Conservation (phyloP, 2,113 vertebrate species). For the Myrmecobius fasciatus region DNA sequence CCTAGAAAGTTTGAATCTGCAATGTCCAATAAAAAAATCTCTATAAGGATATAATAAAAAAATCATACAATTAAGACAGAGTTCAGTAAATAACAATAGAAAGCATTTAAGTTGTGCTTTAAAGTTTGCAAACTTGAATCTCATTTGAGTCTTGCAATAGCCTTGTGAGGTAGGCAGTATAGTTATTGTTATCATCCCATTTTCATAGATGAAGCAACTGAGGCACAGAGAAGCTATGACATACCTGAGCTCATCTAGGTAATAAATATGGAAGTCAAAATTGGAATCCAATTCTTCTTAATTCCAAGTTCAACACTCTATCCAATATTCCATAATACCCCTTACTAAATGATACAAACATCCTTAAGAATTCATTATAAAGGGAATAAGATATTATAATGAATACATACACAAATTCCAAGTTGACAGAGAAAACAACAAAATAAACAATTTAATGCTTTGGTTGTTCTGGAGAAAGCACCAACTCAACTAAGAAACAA, state of each 20-base stretch:
- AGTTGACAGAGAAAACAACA: background rate
- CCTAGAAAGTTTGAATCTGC: background rate
- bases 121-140: background rate
- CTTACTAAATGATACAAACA: conserved; percentile 27
- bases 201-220: background rate
- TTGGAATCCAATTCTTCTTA: background rate
- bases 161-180: background rate
- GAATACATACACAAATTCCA: conserved; percentile 13
- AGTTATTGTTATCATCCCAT: background rate
- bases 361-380: background rate
- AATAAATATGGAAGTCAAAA: background rate
- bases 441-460: background rate
- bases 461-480: background rate
- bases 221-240: background rate
- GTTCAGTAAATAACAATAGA: background rate
- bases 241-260: background rate
- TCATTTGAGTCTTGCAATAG: background rate
- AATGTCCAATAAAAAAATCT: background rate
- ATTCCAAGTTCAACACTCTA: background rate
- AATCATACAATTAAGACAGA: background rate
- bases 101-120: too few species aligned
- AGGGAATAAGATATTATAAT: background rate
- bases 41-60: background rate
- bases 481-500: background rate
- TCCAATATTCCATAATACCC: background rate